These are phyloP conservation scores for Hemiscyllium ocellatum DNA, from an alignment of 2,113 vertebrate genomes.

Conservation along the genomic window DNA sequence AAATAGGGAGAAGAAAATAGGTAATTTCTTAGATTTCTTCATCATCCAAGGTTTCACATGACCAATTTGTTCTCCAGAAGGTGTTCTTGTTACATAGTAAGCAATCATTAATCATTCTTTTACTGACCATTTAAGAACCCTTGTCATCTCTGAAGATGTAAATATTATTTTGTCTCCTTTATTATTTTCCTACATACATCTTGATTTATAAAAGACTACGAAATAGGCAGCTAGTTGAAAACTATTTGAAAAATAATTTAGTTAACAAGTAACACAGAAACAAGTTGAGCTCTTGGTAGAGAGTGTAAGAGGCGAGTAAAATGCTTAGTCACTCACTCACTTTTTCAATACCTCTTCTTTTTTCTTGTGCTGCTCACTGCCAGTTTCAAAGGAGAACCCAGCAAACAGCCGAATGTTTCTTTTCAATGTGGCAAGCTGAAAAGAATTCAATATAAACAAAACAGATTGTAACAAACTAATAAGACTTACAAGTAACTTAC, in stretches of 20 bases:
- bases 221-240: not conserved
- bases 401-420: conserved; percentile 90
- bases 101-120: not conserved
- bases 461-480: conserved; percentile 32
- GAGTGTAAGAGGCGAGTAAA: not conserved
- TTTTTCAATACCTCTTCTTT: conserved; percentile 85
- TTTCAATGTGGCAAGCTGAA: conserved; percentile 76
- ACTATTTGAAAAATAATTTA: not conserved
- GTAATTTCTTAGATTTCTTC: not conserved
- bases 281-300: not conserved
- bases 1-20: not conserved
- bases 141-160: not conserved
- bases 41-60: not conserved
- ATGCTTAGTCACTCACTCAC: conserved; percentile 59
- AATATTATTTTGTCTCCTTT: not conserved
- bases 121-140: not conserved
- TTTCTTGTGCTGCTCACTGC: conserved; percentile 76
- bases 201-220: not conserved
- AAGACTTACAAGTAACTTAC: not conserved
- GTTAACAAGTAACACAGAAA: not conserved
- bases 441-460: conserved; percentile 35
- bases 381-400: conserved; percentile 79
- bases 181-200: not conserved
- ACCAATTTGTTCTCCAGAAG: not conserved
- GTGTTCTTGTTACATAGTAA: not conserved